Percentiles rank a stretch among this genome's conserved stretches.
Conservation (phyloP, 1,140 invertebrate species). For the Tyrophagus putrescentiae region DNA sequence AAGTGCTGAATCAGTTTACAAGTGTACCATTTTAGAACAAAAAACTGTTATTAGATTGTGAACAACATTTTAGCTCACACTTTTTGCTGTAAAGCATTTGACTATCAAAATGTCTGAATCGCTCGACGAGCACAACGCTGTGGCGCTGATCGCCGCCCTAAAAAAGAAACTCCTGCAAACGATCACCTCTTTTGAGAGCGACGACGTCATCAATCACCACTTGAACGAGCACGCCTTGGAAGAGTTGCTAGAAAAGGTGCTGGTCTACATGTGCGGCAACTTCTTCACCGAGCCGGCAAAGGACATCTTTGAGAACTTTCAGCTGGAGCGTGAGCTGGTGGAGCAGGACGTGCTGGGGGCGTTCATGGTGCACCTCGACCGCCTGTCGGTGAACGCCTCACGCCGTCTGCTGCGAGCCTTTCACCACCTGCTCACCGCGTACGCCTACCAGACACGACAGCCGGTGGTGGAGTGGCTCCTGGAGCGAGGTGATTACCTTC, state of each 20-base stretch:
- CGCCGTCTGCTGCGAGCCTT: not conserved
- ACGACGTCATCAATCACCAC: too few species aligned
- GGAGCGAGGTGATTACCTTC: not conserved
- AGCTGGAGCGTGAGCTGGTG: conserved; percentile 4
- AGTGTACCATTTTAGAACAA: too few species aligned
- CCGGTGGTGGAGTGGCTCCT: not conserved
- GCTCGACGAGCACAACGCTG: too few species aligned
- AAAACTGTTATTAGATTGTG: too few species aligned
- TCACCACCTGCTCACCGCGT: not conserved
- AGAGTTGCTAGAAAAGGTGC: not conserved
- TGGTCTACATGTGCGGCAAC: not conserved
- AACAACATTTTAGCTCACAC: too few species aligned
- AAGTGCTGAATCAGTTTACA: too few species aligned
- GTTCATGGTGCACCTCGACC: not conserved
- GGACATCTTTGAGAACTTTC: not conserved
- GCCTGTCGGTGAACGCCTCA: not conserved
- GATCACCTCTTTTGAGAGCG: too few species aligned
- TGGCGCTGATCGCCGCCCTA: too few species aligned
- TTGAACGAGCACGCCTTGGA: too few species aligned
- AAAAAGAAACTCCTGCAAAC: too few species aligned
- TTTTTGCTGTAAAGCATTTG: too few species aligned
- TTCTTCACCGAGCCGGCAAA: not conserved
- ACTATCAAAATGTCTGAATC: too few species aligned
- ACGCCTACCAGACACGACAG: not conserved
- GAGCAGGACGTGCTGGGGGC: not conserved